phyloP scores from a whole-genome alignment of 2,797 vertebrate species.

The Sebastes glaucus region DNA sequence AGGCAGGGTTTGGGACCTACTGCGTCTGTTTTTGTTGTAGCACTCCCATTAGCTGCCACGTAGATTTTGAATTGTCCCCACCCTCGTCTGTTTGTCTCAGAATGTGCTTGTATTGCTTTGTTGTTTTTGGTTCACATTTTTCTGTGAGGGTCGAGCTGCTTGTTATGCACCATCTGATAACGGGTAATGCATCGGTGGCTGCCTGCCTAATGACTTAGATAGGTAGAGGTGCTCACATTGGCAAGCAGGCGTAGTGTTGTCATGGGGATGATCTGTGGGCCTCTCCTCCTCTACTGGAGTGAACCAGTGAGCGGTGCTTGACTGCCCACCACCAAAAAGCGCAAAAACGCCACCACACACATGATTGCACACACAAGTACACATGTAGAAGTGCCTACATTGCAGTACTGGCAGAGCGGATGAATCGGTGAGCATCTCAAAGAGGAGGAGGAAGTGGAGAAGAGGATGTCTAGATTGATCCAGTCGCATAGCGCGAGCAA shows the following conservation, averaged over 20 bases:
- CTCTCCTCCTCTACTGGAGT: constrained; percentile 42
- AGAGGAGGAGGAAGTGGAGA: constrained; percentile 21
- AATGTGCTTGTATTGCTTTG: background rate
- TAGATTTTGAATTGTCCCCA: background rate
- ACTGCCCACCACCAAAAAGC: constrained; percentile 52
- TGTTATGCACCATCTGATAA: constrained; percentile 50
- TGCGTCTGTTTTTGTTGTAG: background rate
- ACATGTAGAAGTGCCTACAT: constrained; percentile 18
- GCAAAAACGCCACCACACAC: constrained; percentile 10
- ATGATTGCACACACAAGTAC: constrained; percentile 28
- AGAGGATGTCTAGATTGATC: constrained; percentile 39
- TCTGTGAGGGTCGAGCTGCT: constrained; percentile 15
- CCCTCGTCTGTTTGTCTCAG: background rate
- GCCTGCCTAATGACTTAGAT: constrained; percentile 60
- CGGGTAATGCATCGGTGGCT: constrained; percentile 35
- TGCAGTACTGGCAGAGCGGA: constrained; percentile 39
- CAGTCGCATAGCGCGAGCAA: constrained; percentile 12
- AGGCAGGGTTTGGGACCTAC: background rate
- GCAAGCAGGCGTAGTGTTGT: constrained; percentile 55
- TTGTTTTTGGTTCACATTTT: constrained; percentile 1
- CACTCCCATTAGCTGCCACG: background rate
- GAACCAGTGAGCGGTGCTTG: constrained; percentile 45
- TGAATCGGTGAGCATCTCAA: constrained; percentile 57
- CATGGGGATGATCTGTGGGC: constrained; percentile 69
- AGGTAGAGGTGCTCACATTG: constrained; percentile 53